A percentile compares a stretch with the other conserved stretches of the same genome.
phyloP scores from a whole-genome alignment of 2,888 invertebrate species.

The Leptinotarsa tumamoca region DNA sequence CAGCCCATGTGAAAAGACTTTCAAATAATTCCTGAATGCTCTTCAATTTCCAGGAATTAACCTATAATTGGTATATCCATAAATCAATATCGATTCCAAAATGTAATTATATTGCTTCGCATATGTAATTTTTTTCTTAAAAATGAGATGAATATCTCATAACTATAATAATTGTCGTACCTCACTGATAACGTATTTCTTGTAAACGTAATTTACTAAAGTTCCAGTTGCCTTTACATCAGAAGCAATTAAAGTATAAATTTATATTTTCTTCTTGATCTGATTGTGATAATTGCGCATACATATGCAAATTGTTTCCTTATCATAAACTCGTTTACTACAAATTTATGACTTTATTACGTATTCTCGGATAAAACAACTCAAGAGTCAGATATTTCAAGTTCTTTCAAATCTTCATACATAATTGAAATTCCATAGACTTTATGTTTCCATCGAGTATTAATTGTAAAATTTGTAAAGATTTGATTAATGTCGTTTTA shows the following conservation, averaged over 20 bases:
- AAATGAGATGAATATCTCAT: slow-evolving; percentile 29
- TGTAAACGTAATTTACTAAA: slow-evolving; percentile 27
- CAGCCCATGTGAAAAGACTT: no score
- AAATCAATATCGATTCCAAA: slow-evolving; percentile 10
- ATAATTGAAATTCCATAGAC: no score
- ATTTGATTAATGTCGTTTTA: no score
- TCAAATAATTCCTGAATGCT: no score
- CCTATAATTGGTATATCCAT: background rate
- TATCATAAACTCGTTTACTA: slow-evolving; percentile 23
- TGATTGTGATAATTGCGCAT: slow-evolving; percentile 44
- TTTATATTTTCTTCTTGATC: slow-evolving; percentile 37
- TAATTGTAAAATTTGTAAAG: no score
- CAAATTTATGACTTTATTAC: slow-evolving; percentile 25
- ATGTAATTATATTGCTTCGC: background rate
- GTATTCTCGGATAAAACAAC: background rate
- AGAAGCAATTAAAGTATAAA: slow-evolving; percentile 31
- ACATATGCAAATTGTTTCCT: slow-evolving; percentile 42
- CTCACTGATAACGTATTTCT: slow-evolving; percentile 29
- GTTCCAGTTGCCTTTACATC: slow-evolving; percentile 34
- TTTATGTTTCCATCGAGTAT: no score
- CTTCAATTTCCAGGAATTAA: no score
- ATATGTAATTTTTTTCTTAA: slow-evolving; percentile 18
- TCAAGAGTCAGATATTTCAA: background rate
- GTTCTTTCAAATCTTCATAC: no score
- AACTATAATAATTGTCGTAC: slow-evolving; percentile 30